These are phyloP conservation scores for Siphlonurus alternatus DNA, from an alignment of 2,888 invertebrate genomes.

Conservation along the genomic window DNA sequence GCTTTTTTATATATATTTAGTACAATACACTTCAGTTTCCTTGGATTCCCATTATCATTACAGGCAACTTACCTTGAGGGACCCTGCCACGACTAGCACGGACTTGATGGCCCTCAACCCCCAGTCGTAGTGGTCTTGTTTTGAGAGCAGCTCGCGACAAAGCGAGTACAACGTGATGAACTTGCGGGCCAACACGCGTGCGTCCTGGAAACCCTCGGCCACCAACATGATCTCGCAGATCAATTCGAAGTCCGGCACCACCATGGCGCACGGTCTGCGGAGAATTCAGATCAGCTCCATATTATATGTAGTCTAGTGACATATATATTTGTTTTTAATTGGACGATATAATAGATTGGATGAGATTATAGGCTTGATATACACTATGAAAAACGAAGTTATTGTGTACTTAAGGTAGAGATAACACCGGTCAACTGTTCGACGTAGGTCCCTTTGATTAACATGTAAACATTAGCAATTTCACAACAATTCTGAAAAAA, in stretches of 20 bases:
- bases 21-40: no score
- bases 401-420: no score
- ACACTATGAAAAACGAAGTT: slow-evolving; percentile 7
- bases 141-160: slow-evolving; percentile 77
- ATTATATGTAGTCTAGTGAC: not conserved
- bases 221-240: slow-evolving; percentile 96
- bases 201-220: slow-evolving; percentile 88
- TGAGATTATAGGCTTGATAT: slow-evolving; percentile 1
- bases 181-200: slow-evolving; percentile 74
- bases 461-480: no score
- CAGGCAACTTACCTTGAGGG: slow-evolving; percentile 61
- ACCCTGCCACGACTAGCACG: slow-evolving; percentile 84
- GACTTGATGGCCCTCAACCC: slow-evolving; percentile 90
- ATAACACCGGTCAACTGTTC: no score
- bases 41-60: no score
- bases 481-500: no score
- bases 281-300: not conserved
- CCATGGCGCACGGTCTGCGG: slow-evolving; percentile 86
- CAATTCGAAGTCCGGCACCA: slow-evolving; percentile 88
- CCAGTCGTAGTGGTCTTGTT: slow-evolving; percentile 96
- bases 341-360: slow-evolving; percentile 4
- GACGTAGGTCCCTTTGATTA: no score
- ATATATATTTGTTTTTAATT: not conserved
- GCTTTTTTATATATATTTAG: no score
- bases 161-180: slow-evolving; percentile 86